These are phyloP conservation scores for Scyliorhinus canicula DNA, from an alignment of 2,797 vertebrate species.

Conservation along the genomic window DNA sequence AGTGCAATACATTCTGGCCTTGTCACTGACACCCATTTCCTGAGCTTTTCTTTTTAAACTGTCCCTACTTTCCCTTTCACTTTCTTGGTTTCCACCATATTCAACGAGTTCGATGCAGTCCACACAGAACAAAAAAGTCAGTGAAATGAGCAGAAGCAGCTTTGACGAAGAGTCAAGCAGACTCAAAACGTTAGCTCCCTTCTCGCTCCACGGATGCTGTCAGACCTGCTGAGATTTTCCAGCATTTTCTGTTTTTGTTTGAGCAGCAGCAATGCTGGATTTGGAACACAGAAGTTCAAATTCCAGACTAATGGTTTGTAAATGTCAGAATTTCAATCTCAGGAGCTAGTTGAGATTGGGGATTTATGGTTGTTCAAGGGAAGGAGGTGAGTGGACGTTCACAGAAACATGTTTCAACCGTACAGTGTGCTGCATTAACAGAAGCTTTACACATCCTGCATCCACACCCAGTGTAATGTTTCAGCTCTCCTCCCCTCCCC, in stretches of 20 bases:
- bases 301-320: not conserved
- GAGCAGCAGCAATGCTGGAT: not conserved
- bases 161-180: no score
- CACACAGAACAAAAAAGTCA: not conserved
- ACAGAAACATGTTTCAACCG: not conserved
- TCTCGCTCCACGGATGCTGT: no score
- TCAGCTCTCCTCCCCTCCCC: not conserved
- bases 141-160: not conserved
- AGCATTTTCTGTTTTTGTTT: no score
- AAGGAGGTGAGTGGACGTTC: not conserved
- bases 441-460: conserved; percentile 11
- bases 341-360: not conserved
- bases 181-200: no score
- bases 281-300: not conserved
- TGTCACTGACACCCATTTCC: not conserved
- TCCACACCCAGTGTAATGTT: conserved; percentile 13
- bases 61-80: not conserved
- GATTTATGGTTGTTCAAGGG: not conserved
- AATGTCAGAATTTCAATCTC: not conserved
- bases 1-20: not conserved
- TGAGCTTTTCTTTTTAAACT: not conserved
- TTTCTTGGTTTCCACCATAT: not conserved
- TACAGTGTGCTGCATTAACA: not conserved
- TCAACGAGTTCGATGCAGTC: not conserved
- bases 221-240: no score